Conservation (phyloP, 2,888 invertebrate genomes). For the Drosophila limbata region DNA sequence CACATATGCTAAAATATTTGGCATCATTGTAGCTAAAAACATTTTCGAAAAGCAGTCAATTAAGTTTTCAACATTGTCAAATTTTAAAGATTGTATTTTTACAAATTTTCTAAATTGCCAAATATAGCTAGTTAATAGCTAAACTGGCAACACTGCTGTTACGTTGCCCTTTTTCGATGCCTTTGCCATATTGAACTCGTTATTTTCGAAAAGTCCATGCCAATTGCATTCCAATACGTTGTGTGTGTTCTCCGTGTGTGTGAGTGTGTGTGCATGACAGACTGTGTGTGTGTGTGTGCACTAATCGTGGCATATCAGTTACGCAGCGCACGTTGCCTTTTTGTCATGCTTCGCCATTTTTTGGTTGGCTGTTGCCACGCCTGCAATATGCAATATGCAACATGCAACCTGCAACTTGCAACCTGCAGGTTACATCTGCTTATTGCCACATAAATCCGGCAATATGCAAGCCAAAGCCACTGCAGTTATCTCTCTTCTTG, state of each 20-base stretch:
- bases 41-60: no score
- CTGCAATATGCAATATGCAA: conserved; percentile 2
- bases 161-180: conserved; percentile 21
- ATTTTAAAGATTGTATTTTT: no score
- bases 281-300: conserved; percentile 6
- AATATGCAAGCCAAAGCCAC: conserved; percentile 64
- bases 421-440: conserved; percentile 72
- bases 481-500: conserved; percentile 39
- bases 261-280: conserved; percentile 7
- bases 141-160: neutral
- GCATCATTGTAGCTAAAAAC: no score
- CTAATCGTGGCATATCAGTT: conserved; percentile 78
- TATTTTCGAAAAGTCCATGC: conserved; percentile 61
- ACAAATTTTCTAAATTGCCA: no score
- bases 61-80: no score
- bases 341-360: conserved; percentile 55
- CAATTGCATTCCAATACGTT: conserved; percentile 60
- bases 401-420: conserved; percentile 26
- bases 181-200: conserved; percentile 56
- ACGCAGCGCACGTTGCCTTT: conserved; percentile 69
- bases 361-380: conserved; percentile 40
- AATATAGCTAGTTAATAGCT: neutral
- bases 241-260: neutral
- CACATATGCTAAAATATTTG: no score
- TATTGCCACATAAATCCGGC: conserved; percentile 78